Conservation (phyloP, 2,888 invertebrate species). For the Eupithecia insigniata region DNA sequence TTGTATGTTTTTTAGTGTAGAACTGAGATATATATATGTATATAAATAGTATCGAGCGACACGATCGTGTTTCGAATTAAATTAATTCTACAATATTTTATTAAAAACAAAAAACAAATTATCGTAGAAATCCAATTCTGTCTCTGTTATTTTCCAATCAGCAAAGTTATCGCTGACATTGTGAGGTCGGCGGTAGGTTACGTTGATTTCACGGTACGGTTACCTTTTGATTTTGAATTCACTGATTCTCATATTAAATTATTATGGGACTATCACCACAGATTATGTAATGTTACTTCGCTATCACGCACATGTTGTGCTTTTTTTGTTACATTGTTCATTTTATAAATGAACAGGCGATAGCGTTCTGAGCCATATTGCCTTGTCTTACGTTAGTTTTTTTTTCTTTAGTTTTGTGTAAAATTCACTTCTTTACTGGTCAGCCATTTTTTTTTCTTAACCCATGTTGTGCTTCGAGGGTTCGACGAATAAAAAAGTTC, state of each 20-base stretch:
- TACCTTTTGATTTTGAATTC: slow-evolving; percentile 4
- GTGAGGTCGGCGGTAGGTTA: slow-evolving; percentile 1
- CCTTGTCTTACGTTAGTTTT: no score
- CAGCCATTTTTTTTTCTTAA: no score
- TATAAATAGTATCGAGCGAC: background rate
- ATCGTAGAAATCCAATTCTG: background rate
- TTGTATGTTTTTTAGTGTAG: no score
- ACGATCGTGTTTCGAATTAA: background rate
- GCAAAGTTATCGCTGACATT: background rate
- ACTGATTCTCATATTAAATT: background rate
- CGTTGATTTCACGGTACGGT: background rate
- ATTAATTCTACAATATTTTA: background rate
- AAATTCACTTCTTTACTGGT: no score
- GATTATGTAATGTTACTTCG: no score
- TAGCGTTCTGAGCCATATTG: no score
- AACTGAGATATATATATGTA: no score
- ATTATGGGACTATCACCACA: background rate
- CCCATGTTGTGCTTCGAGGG: no score
- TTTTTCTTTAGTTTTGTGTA: no score
- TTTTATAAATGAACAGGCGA: no score
- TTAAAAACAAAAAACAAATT: background rate
- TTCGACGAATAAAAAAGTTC: background rate
- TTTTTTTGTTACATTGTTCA: no score
- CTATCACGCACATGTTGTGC: no score
- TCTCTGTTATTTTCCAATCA: background rate